A percentile compares a stretch with the other conserved stretches of the same genome.
Conservation (phyloP, 2,888 invertebrate species). For the Platypus cylindrus region DNA sequence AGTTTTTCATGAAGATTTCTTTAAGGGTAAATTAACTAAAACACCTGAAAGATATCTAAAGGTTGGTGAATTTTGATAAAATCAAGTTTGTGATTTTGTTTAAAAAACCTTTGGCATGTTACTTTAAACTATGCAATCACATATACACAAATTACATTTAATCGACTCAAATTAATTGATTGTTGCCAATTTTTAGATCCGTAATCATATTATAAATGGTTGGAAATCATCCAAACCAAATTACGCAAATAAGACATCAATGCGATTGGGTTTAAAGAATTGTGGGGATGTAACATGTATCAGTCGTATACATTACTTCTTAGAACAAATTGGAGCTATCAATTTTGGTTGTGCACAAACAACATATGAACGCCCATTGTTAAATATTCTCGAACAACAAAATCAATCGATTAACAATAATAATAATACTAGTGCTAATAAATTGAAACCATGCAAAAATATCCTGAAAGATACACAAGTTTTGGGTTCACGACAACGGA, state of each 20-base stretch:
- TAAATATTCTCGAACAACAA: too few relatives aligned
- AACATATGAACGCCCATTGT: constrained; percentile 29
- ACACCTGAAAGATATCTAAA: constrained; percentile 44
- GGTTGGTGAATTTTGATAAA: constrained; percentile 18
- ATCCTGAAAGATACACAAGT: too few relatives aligned
- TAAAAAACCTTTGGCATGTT: too few relatives aligned
- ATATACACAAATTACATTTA: too few relatives aligned
- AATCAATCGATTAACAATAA: too few relatives aligned
- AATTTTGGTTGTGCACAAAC: constrained; percentile 45
- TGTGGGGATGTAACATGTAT: constrained; percentile 51
- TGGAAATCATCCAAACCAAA: constrained; percentile 42
- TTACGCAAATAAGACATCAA: constrained; percentile 46
- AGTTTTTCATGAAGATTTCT: constrained; percentile 42
- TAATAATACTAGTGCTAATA: too few relatives aligned
- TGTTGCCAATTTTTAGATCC: constrained; percentile 31
- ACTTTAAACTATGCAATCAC: too few relatives aligned
- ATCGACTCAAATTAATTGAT: too few relatives aligned
- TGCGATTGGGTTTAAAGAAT: constrained; percentile 43
- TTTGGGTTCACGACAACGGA: constrained; percentile 33
- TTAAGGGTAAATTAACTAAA: constrained; percentile 41
- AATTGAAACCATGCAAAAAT: too few relatives aligned
- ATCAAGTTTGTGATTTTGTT: too few relatives aligned
- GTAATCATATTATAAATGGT: constrained; percentile 43
- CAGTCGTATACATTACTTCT: constrained; percentile 44
- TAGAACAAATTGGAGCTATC: constrained; percentile 50